Conservation (phyloP, 2,113 vertebrate genomes). For the Phaetusa simplex region DNA sequence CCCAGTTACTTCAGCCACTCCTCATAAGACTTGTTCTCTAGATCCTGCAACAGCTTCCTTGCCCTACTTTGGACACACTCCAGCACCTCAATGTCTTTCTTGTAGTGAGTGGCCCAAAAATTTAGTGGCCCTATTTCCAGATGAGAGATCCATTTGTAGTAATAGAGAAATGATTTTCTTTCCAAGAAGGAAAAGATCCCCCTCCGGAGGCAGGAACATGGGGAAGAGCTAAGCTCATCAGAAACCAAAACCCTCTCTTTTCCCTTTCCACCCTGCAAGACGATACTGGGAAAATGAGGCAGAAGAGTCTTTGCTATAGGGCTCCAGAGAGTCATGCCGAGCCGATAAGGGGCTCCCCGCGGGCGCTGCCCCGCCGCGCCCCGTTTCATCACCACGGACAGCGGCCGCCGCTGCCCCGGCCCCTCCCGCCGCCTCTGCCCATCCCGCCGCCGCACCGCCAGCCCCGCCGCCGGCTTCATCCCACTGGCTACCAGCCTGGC, state of each 20-base stretch:
- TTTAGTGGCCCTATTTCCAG: neutral
- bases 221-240: slow-evolving; percentile 35
- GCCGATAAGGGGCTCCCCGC: neutral
- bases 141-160: slow-evolving; percentile 1
- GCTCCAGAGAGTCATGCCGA: neutral
- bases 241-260: neutral
- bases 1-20: neutral
- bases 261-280: neutral
- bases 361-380: neutral
- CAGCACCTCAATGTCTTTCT: neutral
- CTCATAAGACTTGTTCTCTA: neutral
- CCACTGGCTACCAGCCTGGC: neutral
- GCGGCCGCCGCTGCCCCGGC: neutral
- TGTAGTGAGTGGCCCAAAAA: rapidly evolving
- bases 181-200: neutral
- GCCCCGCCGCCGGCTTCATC: rapidly evolving
- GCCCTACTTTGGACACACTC: neutral
- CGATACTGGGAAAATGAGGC: neutral
- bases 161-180: slow-evolving; percentile 1
- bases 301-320: too few relatives aligned
- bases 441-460: rapidly evolving
- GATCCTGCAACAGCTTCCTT: neutral
- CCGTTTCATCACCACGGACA: slow-evolving; percentile 73
- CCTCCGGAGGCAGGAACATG: neutral
- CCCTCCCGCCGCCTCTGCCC: neutral